These are phyloP conservation scores for Zosterops lateralis DNA, from an alignment of 2,113 vertebrate species.

Conservation along the genomic window DNA sequence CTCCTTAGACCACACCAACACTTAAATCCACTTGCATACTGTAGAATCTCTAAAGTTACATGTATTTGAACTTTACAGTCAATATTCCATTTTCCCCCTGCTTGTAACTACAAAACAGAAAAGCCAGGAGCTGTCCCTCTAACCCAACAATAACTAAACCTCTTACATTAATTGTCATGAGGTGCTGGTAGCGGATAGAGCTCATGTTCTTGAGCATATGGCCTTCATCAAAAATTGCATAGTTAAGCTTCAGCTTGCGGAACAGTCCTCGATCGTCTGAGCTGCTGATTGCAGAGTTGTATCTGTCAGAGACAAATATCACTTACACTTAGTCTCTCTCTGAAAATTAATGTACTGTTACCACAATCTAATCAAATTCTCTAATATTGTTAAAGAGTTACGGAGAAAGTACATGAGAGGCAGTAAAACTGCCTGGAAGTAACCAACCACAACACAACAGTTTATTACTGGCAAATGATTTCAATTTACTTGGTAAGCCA, in stretches of 20 bases:
- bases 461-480: not conserved
- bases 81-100: not conserved
- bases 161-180: conserved; percentile 94
- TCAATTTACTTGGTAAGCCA: not conserved
- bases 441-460: not conserved
- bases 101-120: not conserved
- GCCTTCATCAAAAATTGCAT: conserved; percentile 95
- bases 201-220: conserved; percentile 99
- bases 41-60: rapidly evolving
- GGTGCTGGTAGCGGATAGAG: conserved; percentile 89
- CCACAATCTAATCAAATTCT: not conserved
- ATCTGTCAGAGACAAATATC: conserved; percentile 72
- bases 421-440: not conserved
- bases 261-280: conserved; percentile 89
- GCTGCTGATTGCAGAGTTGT: conserved; percentile 89
- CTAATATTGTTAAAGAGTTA: not conserved
- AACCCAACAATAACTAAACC: not conserved
- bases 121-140: not conserved
- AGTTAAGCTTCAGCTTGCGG: conserved; percentile 83
- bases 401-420: not conserved
- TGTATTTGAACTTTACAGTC: not conserved
- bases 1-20: not conserved
- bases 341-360: not conserved
- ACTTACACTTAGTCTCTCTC: not conserved
- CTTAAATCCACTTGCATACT: not conserved